Evolutionary conservation across 2,797 vertebrate species (phyloP), one percentile per base, ranked within the genome.

Genomic region (Schizopygopsis pylzovi): DNA sequence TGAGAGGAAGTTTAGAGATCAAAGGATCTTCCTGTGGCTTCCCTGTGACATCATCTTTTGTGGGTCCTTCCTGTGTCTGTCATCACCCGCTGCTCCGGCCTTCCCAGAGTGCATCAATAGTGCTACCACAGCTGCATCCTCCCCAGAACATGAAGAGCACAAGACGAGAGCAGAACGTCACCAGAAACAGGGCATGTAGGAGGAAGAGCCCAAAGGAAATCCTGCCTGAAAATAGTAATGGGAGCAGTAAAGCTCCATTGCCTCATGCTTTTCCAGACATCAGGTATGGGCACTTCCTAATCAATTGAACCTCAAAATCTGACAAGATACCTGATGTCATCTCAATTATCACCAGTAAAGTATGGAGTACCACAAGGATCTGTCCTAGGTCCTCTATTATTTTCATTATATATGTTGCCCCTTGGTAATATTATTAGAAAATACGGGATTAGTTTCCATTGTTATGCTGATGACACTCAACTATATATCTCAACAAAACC

Each of bases 221-320:
- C 22, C 20, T 28, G 11, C 12, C 56, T 54, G 83, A 71, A 79
- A 90, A 92, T 68, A 89, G 86, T 81, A 67, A 88, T 59, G 71
- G 85, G 33, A 68, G 84, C 16, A 47, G 88, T 37, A 91, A 87
- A 81, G 87, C 92, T 9, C 88, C 87, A 15, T 92, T 18, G 12
- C 28, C 28, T 16, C 95, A 49, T 94, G 94, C 4, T 86, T 93
- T 84, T 87, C 85, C 20, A 89, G 85, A 84, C 83, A 88, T 70
- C 71, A 28, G 59, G 47, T 71, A 54, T 25, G 90, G 73, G 82
- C 6, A 28, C 87, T 11, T 88, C 90, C 0, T 85, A 88, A 22
- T 59, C 52, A 9, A 13, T 9, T 10, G 52, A 39, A n/a, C 54
- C 54, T n/a, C 7, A 59, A 59, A 41, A 56, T 59, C 11, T 2